Evolutionary conservation across 2,113 vertebrate genomes (phyloP).

Genomic region (Bubalus kerabau): DNA sequence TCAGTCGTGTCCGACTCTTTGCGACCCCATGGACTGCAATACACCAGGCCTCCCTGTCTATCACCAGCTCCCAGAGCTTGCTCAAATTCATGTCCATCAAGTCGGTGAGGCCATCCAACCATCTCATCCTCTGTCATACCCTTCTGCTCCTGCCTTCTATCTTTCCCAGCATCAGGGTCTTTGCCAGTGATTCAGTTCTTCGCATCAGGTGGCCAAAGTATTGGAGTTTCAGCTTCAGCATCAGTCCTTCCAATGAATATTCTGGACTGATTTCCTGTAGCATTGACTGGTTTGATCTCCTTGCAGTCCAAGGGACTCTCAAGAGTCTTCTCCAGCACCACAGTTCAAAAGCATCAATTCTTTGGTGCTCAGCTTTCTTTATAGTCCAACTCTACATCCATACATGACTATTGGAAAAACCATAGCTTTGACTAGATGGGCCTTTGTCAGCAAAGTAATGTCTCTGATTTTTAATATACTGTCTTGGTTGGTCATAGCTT

Average conservation of each 20-base stretch:
- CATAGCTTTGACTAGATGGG: neutral
- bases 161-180: neutral
- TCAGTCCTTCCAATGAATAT: neutral
- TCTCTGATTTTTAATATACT: neutral
- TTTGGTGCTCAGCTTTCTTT: fast-evolving
- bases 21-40: neutral
- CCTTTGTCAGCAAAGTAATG: neutral
- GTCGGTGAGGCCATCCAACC: neutral
- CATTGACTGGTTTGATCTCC: neutral
- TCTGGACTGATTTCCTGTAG: neutral
- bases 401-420: neutral
- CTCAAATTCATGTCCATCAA: neutral
- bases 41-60: neutral
- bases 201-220: neutral
- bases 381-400: neutral
- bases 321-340: neutral
- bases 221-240: neutral
- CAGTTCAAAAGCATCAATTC: neutral
- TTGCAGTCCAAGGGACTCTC: neutral
- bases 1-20: neutral
- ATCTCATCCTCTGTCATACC: neutral
- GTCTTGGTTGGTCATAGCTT: neutral
- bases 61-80: neutral
- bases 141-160: neutral
- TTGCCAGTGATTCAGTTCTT: neutral